Percentiles rank a stretch among this genome's conserved stretches.
phyloP scores from a whole-genome alignment of 1,140 invertebrate genomes.

The Eueides isabella region DNA sequence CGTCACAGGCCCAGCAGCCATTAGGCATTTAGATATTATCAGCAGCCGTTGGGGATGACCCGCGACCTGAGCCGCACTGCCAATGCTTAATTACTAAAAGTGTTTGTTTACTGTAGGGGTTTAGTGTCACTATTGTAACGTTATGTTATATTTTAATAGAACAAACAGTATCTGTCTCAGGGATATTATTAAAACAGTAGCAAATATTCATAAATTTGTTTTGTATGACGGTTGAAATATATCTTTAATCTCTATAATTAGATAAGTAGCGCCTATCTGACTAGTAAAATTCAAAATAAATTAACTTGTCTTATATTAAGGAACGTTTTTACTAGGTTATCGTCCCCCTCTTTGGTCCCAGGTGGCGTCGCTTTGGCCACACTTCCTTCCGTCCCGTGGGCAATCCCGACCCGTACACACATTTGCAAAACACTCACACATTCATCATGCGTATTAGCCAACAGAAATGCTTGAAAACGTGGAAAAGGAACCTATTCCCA shows the following conservation, averaged over 20 bases:
- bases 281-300: constrained; percentile 15
- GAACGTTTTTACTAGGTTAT: constrained; percentile 42
- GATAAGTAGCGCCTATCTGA: background rate
- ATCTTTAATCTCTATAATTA: background rate
- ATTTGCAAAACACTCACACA: constrained; percentile 43
- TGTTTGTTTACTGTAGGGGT: constrained; percentile 65
- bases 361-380: constrained; percentile 68
- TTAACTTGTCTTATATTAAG: constrained; percentile 20
- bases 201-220: background rate
- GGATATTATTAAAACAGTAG: background rate
- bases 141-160: constrained; percentile 3
- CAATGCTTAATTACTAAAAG: constrained; percentile 78
- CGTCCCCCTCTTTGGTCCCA: constrained; percentile 58
- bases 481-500: constrained; percentile 52
- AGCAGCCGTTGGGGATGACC: constrained; percentile 70
- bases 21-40: constrained; percentile 82
- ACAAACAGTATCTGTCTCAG: constrained; percentile 2
- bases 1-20: constrained; percentile 81
- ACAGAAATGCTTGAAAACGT: constrained; percentile 45
- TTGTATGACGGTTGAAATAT: background rate
- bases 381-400: constrained; percentile 68
- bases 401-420: constrained; percentile 58
- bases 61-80: constrained; percentile 71
- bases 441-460: constrained; percentile 35
- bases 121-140: constrained; percentile 20